Base-by-base conservation (phyloP, 2,797 vertebrate species). In the Bucorvus abyssinicus region DNA sequence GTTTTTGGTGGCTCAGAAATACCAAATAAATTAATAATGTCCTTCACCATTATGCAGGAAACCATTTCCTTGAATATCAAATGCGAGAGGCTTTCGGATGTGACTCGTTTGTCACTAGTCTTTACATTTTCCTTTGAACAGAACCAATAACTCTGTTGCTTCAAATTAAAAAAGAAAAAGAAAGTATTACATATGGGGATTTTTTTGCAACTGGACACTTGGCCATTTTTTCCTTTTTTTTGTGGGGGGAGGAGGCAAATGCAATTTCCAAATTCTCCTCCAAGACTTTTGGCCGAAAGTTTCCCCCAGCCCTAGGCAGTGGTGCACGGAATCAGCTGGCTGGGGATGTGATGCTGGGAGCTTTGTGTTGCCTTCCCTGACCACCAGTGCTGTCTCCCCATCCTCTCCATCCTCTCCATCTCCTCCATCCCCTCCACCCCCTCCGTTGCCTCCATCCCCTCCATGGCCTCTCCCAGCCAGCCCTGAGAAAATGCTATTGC, bases 11-110 rank as follows among this genome's bases (percentile, higher is more conserved):
- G 40, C 56, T 56, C 2, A 2, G 65, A 80, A 93, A 64, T 55
- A 49, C 18, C 26, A 88, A 85, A 83, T 52, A 77, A 79, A 84
- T 83, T 50, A 69, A 60, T 78, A 84, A 75, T 70, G 15, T 49
- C 15, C 29, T 75, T 88, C 69, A 49, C n/a, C 10, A 7, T 70
- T 77, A 67, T 15, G 12, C 40, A 84, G 71, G 76, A 56, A 89
- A 76, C 32, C 8, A 42, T 84, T 85, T 91, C 12, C 55, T 65
- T 42, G 59, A 38, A 29, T 57, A 23, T 71, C 30, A 69, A 38
- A 50, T 36, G 29, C 71, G 36, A 40, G 71, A 65, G 11, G 11
- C 27, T 92, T 85, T 73, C 70, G 53, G 61, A 4, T 73, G 12
- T 29, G 29, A 64, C 45, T 23, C 7, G 20, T 60, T 84, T 81